Evolutionary conservation across 1,140 invertebrate species (phyloP), one percentile per base, ranked within the genome.

Genomic region (Idris sp.): DNA sequence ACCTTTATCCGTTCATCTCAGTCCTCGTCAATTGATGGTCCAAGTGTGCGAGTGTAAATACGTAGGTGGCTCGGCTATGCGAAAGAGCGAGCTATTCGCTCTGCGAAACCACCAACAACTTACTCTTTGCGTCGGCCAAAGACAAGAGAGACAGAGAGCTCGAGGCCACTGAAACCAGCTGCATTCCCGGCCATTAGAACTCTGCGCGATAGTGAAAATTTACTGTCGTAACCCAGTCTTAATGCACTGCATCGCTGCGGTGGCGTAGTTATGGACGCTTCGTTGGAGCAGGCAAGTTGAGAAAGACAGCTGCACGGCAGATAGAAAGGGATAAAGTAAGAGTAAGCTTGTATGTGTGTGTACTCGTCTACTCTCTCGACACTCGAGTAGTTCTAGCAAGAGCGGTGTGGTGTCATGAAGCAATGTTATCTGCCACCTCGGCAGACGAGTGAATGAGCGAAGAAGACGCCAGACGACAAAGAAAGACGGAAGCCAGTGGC

Each of bases 161-260:
- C 65, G 80, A 84, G 83, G 83, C 83, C 84, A 85, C 84, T 86
- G 83, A 85, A 86, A 85, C 81, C 84, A 85, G 84, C 84, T 87
- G 84, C 84, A 86, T 86, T 85, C 84, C 77, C 82, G 79, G 79
- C 85, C 81, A 85, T 86, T 87, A 87, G 84, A 87, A 85, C 83
- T 84, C 81, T 68, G 82, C 84, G 82, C 81, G 83, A 82, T 86
- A 87, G 85, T 87, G 85, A 87, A 87, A 87, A 87, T 87, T 87
- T 87, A 87, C 84, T 84, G 84, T 86, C 84, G 84, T 86, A 85
- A 87, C 84, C 85, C 83, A 83, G 81, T 86, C 83, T 83, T 86
- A 86, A 86, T 86, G 83, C 83, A 86, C 82, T 85, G 68, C 65
- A 56, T 49, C 77, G 68, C 62, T 51, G 71, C 43, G 56, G 54